These are phyloP conservation scores for Bombus waltoni DNA, from an alignment of 1,140 invertebrate species.

Conservation along the genomic window DNA sequence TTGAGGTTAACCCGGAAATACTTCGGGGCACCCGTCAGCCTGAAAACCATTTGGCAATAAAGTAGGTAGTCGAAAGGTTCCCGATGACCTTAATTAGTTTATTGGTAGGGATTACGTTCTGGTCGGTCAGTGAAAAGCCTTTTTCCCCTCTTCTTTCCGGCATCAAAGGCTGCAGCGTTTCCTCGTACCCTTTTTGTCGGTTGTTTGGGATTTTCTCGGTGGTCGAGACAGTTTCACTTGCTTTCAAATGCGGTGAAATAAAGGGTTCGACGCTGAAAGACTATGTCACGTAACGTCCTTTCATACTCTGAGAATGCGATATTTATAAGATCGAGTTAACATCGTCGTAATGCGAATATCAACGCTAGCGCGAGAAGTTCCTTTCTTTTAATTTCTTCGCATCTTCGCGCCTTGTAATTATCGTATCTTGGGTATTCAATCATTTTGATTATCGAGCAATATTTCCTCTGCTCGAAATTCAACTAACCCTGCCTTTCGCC, in stretches of 20 bases:
- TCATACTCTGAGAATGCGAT: background rate
- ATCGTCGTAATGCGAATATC: background rate
- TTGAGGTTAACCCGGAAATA: slow-evolving; percentile 24
- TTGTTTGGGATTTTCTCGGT: slow-evolving; percentile 48
- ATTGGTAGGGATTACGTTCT: slow-evolving; percentile 69
- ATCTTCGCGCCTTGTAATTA: no score
- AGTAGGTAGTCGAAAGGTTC: slow-evolving; percentile 35
- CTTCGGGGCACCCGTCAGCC: background rate
- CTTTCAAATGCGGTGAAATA: slow-evolving; percentile 49
- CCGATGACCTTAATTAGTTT: slow-evolving; percentile 75
- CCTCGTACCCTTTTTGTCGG: slow-evolving; percentile 48
- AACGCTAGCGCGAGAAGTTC: background rate
- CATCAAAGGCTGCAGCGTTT: slow-evolving; percentile 50
- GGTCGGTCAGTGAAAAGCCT: slow-evolving; percentile 63
- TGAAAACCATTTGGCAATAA: background rate
- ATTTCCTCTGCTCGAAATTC: no score
- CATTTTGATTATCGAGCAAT: accelerated
- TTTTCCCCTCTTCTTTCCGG: slow-evolving; percentile 20
- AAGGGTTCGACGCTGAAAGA: background rate
- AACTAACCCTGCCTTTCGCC: accelerated
- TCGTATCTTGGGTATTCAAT: no score
- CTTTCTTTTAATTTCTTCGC: no score
- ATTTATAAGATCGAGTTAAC: background rate
- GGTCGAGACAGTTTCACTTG: slow-evolving; percentile 56
- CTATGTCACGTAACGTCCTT: background rate